Evolutionary conservation across 2,888 invertebrate species (phyloP).

Genomic region (Dendrolimus pini): DNA sequence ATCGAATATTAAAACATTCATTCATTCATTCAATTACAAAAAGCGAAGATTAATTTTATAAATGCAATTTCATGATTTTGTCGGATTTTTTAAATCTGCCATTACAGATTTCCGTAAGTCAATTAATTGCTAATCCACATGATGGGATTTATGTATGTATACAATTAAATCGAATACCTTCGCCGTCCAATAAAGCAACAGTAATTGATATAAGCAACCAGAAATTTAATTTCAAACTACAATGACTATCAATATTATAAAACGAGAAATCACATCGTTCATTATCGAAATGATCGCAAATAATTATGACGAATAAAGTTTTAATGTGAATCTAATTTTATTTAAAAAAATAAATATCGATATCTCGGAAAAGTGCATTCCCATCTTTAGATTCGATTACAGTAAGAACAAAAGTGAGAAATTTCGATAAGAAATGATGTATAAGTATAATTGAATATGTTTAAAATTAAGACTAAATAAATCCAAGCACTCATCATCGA

Average conservation of each 20-base stretch:
- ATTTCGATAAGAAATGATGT: neutral
- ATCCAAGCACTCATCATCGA: slow-evolving; percentile 32
- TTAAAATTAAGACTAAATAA: slow-evolving; percentile 13
- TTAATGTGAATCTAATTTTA: too few relatives aligned
- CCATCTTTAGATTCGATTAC: too few relatives aligned
- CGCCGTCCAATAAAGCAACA: neutral
- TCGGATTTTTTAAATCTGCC: too few relatives aligned
- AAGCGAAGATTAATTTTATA: neutral
- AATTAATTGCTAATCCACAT: neutral
- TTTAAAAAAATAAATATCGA: too few relatives aligned
- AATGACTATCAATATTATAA: too few relatives aligned
- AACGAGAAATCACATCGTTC: neutral
- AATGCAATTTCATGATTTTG: neutral
- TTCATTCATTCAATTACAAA: neutral
- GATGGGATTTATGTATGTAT: neutral
- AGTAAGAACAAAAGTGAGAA: neutral
- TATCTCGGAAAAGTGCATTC: too few relatives aligned
- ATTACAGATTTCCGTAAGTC: too few relatives aligned
- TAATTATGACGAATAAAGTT: too few relatives aligned
- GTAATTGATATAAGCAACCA: neutral
- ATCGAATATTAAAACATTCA: neutral
- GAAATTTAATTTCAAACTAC: too few relatives aligned
- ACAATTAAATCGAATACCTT: neutral
- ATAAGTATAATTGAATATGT: neutral
- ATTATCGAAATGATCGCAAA: neutral